Base-by-base conservation (phyloP, 2,113 vertebrate species). In the Ictalurus furcatus region DNA sequence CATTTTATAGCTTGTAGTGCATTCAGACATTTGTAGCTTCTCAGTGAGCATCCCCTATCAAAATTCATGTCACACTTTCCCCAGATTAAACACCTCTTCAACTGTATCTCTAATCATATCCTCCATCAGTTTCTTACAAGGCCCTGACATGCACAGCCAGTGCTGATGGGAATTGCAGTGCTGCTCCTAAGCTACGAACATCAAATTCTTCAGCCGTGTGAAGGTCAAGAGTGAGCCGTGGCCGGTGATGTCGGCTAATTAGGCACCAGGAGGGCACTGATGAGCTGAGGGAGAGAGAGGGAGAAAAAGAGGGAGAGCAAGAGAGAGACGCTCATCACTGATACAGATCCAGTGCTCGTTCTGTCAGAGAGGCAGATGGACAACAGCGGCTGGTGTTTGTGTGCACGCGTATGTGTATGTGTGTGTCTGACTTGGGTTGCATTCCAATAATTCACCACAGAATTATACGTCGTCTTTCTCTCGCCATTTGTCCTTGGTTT, bases 311-410 rank as follows among this genome's bases (percentile, higher is more conserved):
- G 81, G 28, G 58, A 48, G 84, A 30, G 69, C 0, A 9, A 52
- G 40, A 59, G 74, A 85, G 87, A 85, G 88, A 52, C 8, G 34
- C 23, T 84, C 54, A 69, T 85, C 87, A 89, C 88, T 85, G 90
- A 56, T 85, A 91, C 71, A 86, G 76, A 76, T 61, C 65, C 81
- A 87, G 58, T 23, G 65, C 82, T 89, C 52, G 52, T 85, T 80
- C 86, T 88, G 86, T 84, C 90, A 89, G 63, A 59, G 52, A 89
- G 81, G 74, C 89, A 91, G 89, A 91, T 85, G 82, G 85, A 89
- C 91, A 90, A 83, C 74, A 85, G 86, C 58, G 87, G 71, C 80
- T 86, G 73, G 67, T 76, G 87, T 71, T 44, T 90, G 87, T 86
- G 73, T 88, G 84, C 74, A 61, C 86, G 76, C 86, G 48, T 52